Evolutionary conservation across 2,113 vertebrate genomes (phyloP).

Genomic region (Elephantulus edwardii): DNA sequence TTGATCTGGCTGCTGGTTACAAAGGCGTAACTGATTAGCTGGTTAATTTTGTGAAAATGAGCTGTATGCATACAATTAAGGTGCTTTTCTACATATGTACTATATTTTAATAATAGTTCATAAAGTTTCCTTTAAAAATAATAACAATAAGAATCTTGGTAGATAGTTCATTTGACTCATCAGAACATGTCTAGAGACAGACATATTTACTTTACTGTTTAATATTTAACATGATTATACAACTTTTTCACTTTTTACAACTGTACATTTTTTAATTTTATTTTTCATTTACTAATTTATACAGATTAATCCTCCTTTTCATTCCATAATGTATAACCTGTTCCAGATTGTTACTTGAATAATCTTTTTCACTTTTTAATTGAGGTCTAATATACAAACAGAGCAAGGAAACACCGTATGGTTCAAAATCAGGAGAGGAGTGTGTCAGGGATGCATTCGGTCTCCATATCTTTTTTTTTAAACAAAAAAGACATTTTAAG

Average conservation of each 20-base stretch:
- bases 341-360: too few relatives aligned
- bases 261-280: too few relatives aligned
- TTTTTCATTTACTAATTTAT: too few relatives aligned
- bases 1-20: not conserved
- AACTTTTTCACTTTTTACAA: constrained; percentile 25
- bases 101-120: constrained; percentile 17
- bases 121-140: constrained; percentile 30
- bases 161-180: constrained; percentile 1
- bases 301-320: too few relatives aligned
- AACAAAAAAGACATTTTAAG: too few relatives aligned
- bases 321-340: too few relatives aligned
- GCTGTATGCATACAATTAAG: not conserved
- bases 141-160: not conserved
- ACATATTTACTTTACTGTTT: constrained; percentile 1
- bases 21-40: too few relatives aligned
- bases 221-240: constrained; percentile 3
- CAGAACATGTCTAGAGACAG: not conserved
- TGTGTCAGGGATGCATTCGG: too few relatives aligned
- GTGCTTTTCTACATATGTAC: not conserved
- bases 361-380: constrained; percentile 31
- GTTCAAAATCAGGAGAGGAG: too few relatives aligned
- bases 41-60: constrained; percentile 37
- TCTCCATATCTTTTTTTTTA: too few relatives aligned
- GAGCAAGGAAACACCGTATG: too few relatives aligned
- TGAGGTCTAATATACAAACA: constrained; percentile 35